Evolutionary conservation across 2,113 vertebrate species (phyloP), one percentile per base, ranked within the genome.

Genomic region (Noctilio leporinus): DNA sequence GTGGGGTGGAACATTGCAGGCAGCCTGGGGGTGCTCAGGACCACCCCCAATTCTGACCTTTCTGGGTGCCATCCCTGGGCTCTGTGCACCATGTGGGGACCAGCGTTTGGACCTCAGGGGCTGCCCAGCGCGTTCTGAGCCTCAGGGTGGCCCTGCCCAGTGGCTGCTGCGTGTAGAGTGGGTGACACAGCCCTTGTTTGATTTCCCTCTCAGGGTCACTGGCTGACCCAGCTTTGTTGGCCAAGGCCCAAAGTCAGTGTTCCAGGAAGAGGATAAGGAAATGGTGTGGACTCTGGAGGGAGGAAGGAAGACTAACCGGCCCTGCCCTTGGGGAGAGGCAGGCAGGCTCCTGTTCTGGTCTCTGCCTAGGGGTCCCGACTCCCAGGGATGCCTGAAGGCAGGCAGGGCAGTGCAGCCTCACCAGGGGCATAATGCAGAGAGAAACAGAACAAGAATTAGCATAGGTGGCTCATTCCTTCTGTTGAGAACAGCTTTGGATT

Each of bases 181-280:
- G n/a, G 22, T 80, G 57, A 88, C 12, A 83, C 24, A 76, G 75
- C 33, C 24, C 16, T 28, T 19, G 62, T 72, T 62, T 51, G 38
- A 76, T 20, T 76, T 90, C 45, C 67, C 75, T 95, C n/a, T 93
- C 28, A 72, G 88, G 84, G 67, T 78, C 2, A 2, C 75, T 51
- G 53, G 35, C 2, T 49, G 85, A 64, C 33, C 70, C 62, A 69
- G n/a, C 43, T 83, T 51, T 53, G 55, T 40, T n/a, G 57, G 73
- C 64, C 78, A 30, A 67, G 64, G 10, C 45, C 78, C 15, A 9
- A 49, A 53, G 88, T 59, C 33, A 69, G 67, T 51, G 70, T 49
- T 94, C 86, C 47, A 86, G 94, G 64, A 84, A 59, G 11, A 84
- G 51, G 93, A 57, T 12, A 57, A 86, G 89, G 83, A 94, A 86